Conservation (phyloP, 2,888 invertebrate genomes). For the Dicyrtomina minuta region DNA sequence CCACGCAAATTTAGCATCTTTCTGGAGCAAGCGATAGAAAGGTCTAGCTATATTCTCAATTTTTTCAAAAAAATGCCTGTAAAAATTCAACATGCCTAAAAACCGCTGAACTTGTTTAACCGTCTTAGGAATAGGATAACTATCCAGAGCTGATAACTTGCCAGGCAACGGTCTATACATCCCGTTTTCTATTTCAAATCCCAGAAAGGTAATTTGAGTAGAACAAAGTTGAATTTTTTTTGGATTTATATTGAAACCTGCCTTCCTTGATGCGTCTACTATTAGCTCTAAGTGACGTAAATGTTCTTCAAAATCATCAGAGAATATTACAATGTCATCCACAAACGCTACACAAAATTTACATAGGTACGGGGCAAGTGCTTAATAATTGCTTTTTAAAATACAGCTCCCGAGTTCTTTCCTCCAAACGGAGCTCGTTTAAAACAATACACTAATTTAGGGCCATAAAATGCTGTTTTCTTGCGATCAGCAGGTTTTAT, state of each 20-base stretch:
- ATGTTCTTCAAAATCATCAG: slow-evolving; percentile 40
- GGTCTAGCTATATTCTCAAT: slow-evolving; percentile 34
- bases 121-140: slow-evolving; percentile 38
- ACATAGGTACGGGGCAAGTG: background rate
- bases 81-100: slow-evolving; percentile 41
- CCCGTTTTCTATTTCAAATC: slow-evolving; percentile 55
- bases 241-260: slow-evolving; percentile 50
- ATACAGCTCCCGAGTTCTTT: slow-evolving; percentile 54
- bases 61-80: too few relatives aligned
- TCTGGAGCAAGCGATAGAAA: slow-evolving; percentile 30
- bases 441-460: slow-evolving; percentile 54
- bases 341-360: too few relatives aligned
- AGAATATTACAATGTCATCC: slow-evolving; percentile 54
- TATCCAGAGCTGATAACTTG: slow-evolving; percentile 47
- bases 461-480: slow-evolving; percentile 55
- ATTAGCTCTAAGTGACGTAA: slow-evolving; percentile 35
- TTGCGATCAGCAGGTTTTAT: slow-evolving; percentile 47
- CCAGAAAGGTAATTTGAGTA: slow-evolving; percentile 56
- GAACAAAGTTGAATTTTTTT: slow-evolving; percentile 51
- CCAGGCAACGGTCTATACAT: slow-evolving; percentile 55
- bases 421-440: slow-evolving; percentile 55
- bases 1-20: slow-evolving; percentile 35
- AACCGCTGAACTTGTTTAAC: slow-evolving; percentile 34
- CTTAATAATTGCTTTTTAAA: slow-evolving; percentile 51
- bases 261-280: slow-evolving; percentile 13